phyloP scores from a whole-genome alignment of 2,888 invertebrate species.

The Papilio gigon region DNA sequence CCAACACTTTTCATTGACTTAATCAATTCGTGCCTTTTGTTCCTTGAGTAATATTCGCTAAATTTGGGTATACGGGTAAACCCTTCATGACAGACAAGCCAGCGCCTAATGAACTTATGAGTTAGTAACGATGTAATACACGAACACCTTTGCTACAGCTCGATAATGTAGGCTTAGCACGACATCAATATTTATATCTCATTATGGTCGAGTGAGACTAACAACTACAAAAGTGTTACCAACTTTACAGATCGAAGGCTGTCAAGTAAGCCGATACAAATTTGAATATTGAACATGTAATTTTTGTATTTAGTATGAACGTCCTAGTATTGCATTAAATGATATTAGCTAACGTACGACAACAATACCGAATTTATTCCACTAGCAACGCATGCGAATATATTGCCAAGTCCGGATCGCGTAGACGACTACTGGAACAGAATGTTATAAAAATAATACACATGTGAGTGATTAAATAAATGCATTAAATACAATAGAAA shows the following conservation, averaged over 20 bases:
- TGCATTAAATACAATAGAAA: not conserved
- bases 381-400: too few relatives aligned
- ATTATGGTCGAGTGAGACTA: not conserved
- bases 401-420: not conserved
- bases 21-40: too few relatives aligned
- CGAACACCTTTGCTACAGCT: not conserved
- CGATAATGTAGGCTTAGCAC: not conserved
- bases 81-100: not conserved
- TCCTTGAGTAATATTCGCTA: too few relatives aligned
- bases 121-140: constrained; percentile 1
- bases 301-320: too few relatives aligned
- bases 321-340: too few relatives aligned
- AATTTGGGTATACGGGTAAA: not conserved
- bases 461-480: not conserved
- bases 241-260: constrained; percentile 5
- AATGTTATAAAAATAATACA: too few relatives aligned
- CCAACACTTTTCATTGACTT: too few relatives aligned
- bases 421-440: too few relatives aligned
- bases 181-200: constrained; percentile 16
- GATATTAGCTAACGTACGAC: too few relatives aligned
- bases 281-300: not conserved
- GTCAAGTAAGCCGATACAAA: not conserved
- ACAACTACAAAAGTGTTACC: not conserved
- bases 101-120: constrained; percentile 3
- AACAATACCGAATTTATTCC: too few relatives aligned